A percentile compares a stretch with the other conserved stretches of the same genome.
Evolutionary conservation across 2,888 invertebrate genomes (phyloP).

Genomic region (Saturnia pavonia): DNA sequence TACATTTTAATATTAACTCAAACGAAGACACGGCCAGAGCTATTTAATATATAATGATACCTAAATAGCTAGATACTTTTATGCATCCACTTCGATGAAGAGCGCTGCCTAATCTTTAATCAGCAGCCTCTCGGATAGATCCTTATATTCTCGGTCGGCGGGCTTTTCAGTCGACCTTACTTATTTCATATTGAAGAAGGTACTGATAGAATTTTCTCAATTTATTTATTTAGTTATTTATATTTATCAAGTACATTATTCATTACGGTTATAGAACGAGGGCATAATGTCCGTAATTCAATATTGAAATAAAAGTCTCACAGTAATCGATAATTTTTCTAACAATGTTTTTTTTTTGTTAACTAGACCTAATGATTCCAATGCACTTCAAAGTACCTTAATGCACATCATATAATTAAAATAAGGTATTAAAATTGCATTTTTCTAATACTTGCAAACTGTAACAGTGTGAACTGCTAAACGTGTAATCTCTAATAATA

Average conservation of each 20-base stretch:
- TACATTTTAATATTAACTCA: too few species aligned
- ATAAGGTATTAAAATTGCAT: too few species aligned
- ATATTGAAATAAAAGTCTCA: not conserved
- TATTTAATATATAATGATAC: not conserved
- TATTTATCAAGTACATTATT: not conserved
- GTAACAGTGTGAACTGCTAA: too few species aligned
- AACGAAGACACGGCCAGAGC: too few species aligned
- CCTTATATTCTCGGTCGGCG: not conserved
- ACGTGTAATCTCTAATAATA: too few species aligned
- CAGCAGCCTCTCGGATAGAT: conserved; percentile 1
- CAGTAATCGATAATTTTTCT: not conserved
- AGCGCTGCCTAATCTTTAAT: conserved; percentile 11
- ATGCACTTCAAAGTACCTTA: too few species aligned
- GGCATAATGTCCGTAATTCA: not conserved
- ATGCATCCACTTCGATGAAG: not conserved
- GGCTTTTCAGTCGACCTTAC: not conserved
- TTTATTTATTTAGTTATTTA: not conserved
- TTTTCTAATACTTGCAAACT: too few species aligned
- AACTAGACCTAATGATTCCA: too few species aligned
- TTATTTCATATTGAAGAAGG: not conserved
- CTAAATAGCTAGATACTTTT: not conserved
- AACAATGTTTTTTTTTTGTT: not conserved
- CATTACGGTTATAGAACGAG: not conserved
- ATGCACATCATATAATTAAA: too few species aligned
- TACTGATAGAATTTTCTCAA: not conserved